Evolutionary conservation across 2,113 vertebrate species (phyloP), one percentile per base, ranked within the genome.

Genomic region (Regulus satrapa): DNA sequence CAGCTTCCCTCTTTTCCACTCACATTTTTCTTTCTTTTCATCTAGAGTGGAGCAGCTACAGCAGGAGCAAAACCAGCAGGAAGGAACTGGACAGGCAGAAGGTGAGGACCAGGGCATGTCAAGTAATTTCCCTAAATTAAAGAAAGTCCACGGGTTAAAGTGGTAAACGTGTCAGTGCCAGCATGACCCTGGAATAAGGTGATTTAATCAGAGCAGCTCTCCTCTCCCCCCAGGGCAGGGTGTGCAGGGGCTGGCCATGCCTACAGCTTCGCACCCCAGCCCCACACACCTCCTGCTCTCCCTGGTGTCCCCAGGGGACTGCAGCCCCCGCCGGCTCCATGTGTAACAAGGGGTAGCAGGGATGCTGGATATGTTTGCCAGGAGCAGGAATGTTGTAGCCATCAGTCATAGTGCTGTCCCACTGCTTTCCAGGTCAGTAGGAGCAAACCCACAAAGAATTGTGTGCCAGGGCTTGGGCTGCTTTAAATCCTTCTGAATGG

Each of bases 251-350:
- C 25, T 31, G 34, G 19, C 32, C 9, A 2, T 38, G 75, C 66
- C 67, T 69, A 18, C 61, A 64, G 55, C 61, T 38, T 48, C 72
- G 40, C 14, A 1, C 7, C 2, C 1, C n/a, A 45, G 25, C 29
- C 45, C 55, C 56, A 5, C 5, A 13, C 7, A 18, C 12, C 20
- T 69, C 87, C 66, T 52, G 40, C 31, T 64, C 31, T 56, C 18
- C 48, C 19, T 0, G 0, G 12, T 15, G 19, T 29, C 64, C 1
- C 52, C 7, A 6, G 64, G 49, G 46, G 40, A n/a, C 19, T 8
- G 2, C 59, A 34, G 31, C 5, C 49, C n/a, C 14, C 54, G 5
- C 14, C 54, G 5, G 15, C 29, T 29, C n/a, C 8, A 1, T 2
- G 14, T n/a, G 26, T n/a, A 36, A 52, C 0, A 3, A 48, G 21